Base-by-base conservation (phyloP, 2,797 vertebrate genomes). In the Heterohyrax brucei region DNA sequence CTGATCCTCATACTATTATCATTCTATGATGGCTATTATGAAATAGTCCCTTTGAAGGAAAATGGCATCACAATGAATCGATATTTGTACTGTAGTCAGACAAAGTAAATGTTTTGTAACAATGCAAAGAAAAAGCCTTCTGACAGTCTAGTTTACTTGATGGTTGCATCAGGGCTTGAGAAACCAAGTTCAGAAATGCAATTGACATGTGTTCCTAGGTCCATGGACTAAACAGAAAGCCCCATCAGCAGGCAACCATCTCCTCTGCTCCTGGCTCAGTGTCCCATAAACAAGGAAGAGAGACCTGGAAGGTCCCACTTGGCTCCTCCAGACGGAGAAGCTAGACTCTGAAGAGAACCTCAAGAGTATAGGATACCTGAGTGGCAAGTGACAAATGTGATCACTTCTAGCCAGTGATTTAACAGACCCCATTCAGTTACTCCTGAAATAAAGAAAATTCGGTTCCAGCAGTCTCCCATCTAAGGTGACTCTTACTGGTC, bases 21-120 rank as follows among this genome's bases (percentile, higher is more conserved):
- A 62, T 50, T 86, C 59, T 56, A 3, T 28, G 7, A 44, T 39
- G 18, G 50, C 21, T 39, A 44, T 46, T 76, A 76, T 61, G 14
- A 95, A 94, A 75, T 62, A 88, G 46, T 8, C 39, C 56, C 86
- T 77, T 70, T 61, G 79, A n/a, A 87, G 59, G 64, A 48, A 83
- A 93, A 70, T 21, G 13, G 56, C 2, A 10, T 48, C 62, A 19
- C n/a, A 5, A 44, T 59, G 66, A 93, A 24, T 62, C 80, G 48
- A 48, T 16, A 48, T 86, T 56, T 76, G 10, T 87, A 22, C 39
- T 1, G 48, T 61, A 81, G 59, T 91, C 79, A 77, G 59, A 46
- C 56, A 78, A 80, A 73, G 30, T 12, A 48, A 79, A 12, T 14
- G 3, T 18, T 39, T 48, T 48, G 22, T 9, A 82, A 24, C 4